Evolutionary conservation across 1,140 invertebrate species (phyloP).

Genomic region (Andricus grossulariae): DNA sequence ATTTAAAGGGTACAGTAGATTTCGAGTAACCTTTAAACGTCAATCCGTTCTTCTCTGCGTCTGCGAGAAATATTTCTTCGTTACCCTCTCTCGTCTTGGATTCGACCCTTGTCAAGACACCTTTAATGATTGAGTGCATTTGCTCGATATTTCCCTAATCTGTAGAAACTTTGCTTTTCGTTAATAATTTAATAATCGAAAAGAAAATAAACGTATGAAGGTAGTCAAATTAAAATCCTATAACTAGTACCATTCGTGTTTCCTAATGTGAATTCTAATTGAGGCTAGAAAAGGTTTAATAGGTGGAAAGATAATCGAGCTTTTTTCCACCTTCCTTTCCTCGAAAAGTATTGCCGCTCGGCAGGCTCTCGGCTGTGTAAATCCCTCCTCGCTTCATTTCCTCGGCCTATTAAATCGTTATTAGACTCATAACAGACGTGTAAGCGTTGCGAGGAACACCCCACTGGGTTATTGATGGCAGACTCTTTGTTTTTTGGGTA

Average conservation of each 20-base stretch:
- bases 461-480: conserved; percentile 70
- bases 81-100: conserved; percentile 48
- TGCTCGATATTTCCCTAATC: background rate
- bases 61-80: conserved; percentile 61
- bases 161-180: background rate
- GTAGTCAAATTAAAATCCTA: background rate
- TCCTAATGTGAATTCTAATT: background rate
- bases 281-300: conserved; percentile 4
- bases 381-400: conserved; percentile 47
- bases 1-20: conserved; percentile 62
- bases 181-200: conserved; percentile 33
- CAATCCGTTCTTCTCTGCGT: conserved; percentile 44
- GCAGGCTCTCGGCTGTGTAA: conserved; percentile 9
- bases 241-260: background rate
- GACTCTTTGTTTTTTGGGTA: conserved; percentile 64
- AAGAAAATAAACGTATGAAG: background rate
- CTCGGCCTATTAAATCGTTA: conserved; percentile 65
- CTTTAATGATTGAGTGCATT: conserved; percentile 53
- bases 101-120: conserved; percentile 51
- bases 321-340: background rate
- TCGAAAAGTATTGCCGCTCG: background rate
- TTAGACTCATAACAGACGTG: conserved; percentile 65
- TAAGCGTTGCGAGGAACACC: conserved; percentile 63
- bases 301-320: conserved; percentile 9
- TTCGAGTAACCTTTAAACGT: conserved; percentile 59